These are phyloP conservation scores for Anhinga anhinga DNA, from an alignment of 2,113 vertebrate species.

Conservation along the genomic window DNA sequence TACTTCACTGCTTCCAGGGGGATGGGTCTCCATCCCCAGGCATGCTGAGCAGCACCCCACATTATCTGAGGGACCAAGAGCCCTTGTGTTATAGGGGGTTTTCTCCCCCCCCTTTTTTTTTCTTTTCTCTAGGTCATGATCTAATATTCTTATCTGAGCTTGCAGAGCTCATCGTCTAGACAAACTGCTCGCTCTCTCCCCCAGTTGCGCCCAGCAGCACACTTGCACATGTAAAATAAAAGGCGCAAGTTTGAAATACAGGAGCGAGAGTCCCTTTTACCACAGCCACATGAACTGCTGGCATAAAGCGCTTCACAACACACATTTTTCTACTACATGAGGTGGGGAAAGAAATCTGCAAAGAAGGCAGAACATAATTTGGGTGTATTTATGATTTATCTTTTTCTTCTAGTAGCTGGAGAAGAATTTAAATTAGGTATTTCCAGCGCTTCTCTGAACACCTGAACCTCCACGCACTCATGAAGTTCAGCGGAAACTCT, in stretches of 20 bases:
- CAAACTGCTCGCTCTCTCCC: not conserved
- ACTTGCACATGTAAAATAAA: not conserved
- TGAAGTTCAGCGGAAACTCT: not conserved
- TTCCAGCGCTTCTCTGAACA: not conserved
- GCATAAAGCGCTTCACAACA: not conserved
- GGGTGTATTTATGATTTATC: constrained; percentile 57
- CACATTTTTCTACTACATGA: not conserved
- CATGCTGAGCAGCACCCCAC: not conserved
- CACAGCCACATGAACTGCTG: not conserved
- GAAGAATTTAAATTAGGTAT: constrained; percentile 31
- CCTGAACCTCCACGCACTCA: not conserved
- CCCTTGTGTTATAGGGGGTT: not conserved
- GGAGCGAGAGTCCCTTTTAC: not conserved
- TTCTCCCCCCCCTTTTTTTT: no score
- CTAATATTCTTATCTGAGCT: not conserved
- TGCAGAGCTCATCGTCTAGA: not conserved
- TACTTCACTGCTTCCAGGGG: not conserved
- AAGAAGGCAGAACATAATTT: constrained; percentile 49
- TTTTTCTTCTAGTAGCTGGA: not conserved
- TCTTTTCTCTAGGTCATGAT: not conserved
- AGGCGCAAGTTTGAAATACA: not conserved
- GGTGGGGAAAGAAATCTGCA: not conserved
- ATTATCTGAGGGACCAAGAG: not conserved
- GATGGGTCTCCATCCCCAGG: not conserved
- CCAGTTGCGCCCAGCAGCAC: not conserved